Evolutionary conservation across 2,888 invertebrate genomes (phyloP), one percentile per base, ranked within the genome.

Genomic region (Acanthococcus lagerstroemiae): DNA sequence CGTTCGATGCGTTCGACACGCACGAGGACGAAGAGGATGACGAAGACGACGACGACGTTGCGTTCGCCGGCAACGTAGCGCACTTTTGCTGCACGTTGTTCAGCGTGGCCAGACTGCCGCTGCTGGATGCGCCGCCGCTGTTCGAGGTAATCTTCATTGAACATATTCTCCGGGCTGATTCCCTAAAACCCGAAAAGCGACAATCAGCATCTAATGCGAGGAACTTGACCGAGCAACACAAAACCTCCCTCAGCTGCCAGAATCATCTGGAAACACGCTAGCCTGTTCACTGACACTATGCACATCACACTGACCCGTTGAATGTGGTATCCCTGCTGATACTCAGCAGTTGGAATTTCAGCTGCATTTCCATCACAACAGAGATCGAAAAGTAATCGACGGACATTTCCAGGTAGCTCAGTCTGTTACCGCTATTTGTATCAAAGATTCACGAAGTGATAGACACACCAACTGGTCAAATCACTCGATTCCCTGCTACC

Each of bases 1-100:
- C 19, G 22, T 52, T 52, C 9, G 52, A 52, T 5, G 52, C 22
- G 52, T 22, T 22, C 5, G 61, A 61, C 21, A 61, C 50, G 24
- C 61, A 61, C 7, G 65, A 48, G 9, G 68, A 68, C 46, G 24
- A 27, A 12, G 57, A 63, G 7, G 58, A 65, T 9, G 52, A 27
- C 9, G 52, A 56, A 5, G 60, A 68, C 15, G 52, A 66, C 25
- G 55, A 65, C 19, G 60, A 66, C 19, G 55, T 65, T 2, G 69
- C 67, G 56, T 72, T 72, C 2, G 73, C 71, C 17, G 91, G 91
- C 77, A 91, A 82, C 72, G 91, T 91, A 71, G 90, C 89, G 75
- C 90, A 90, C 78, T 90, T 85, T 80, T 89, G 90, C 77, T 84
- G 83, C 69, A 66, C 26, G 26, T 46, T 57, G 22, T 48, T 56